These are phyloP conservation scores for Pimpla rufipes DNA, from an alignment of 2,888 invertebrate species.

Conservation along the genomic window DNA sequence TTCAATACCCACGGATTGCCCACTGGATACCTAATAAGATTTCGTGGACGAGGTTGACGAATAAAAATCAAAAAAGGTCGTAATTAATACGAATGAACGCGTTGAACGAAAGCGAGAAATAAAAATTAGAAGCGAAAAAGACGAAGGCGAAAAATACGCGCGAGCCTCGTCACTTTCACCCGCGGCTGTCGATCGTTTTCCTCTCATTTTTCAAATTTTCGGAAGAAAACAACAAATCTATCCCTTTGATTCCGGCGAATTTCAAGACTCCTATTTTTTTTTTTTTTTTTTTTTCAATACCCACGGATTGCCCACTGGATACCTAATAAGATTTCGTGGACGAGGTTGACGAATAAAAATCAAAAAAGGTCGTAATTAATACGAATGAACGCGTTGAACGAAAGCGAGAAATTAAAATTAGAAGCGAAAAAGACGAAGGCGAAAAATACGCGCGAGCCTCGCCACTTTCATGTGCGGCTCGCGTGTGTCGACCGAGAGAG, in stretches of 20 bases:
- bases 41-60: background rate
- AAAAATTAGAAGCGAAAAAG: no score
- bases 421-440: background rate
- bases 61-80: background rate
- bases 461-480: constrained; percentile 6
- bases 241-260: background rate
- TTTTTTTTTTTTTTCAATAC: no score
- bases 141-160: background rate
- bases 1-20: background rate
- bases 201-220: constrained; percentile 35
- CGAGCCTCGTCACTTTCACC: constrained; percentile 34
- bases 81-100: background rate
- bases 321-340: background rate
- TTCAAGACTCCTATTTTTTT: no score
- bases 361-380: background rate
- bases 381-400: background rate
- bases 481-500: constrained; percentile 11
- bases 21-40: background rate
- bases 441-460: constrained; percentile 30
- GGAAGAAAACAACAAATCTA: background rate
- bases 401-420: background rate
- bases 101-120: background rate
- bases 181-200: constrained; percentile 12
- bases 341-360: background rate
- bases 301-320: background rate